phyloP scores from a whole-genome alignment of 2,797 vertebrate genomes.

The Ciconia nigra region DNA sequence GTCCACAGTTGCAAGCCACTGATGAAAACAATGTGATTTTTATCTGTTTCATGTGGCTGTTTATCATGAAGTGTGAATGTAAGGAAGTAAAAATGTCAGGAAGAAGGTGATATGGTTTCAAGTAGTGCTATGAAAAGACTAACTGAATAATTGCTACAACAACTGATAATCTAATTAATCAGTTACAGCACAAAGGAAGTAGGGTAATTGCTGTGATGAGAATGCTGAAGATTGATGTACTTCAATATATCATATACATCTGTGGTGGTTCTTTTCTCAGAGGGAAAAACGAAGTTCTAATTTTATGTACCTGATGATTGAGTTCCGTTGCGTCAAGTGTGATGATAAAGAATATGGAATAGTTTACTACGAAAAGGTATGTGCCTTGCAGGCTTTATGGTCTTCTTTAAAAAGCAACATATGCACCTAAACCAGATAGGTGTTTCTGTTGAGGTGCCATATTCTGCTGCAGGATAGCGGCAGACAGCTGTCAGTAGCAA shows the following conservation, averaged over 20 bases:
- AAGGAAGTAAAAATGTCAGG: neutral
- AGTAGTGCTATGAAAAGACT: neutral
- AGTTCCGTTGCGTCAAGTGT: conserved; percentile 93
- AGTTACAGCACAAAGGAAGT: neutral
- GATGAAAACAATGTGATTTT: neutral
- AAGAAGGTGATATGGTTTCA: neutral
- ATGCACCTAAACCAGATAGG: neutral
- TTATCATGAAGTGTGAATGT: neutral
- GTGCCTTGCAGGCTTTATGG: conserved; percentile 38
- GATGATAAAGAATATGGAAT: conserved; percentile 95
- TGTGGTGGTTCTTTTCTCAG: conserved; percentile 69
- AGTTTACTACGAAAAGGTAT: conserved; percentile 98
- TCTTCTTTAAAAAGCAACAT: neutral
- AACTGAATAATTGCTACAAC: conserved; percentile 1
- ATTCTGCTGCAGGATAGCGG: neutral
- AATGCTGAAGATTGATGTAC: neutral
- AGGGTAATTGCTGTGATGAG: neutral
- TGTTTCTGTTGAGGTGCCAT: conserved; percentile 48
- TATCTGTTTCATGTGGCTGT: neutral
- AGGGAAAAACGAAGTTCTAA: conserved; percentile 98
- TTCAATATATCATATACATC: neutral
- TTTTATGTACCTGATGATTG: conserved; percentile 99
- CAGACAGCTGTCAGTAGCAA: conserved; percentile 59
- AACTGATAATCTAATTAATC: neutral
- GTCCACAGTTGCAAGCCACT: neutral